phyloP scores from a whole-genome alignment of 2,888 invertebrate genomes.

The Griposia aprilina region DNA sequence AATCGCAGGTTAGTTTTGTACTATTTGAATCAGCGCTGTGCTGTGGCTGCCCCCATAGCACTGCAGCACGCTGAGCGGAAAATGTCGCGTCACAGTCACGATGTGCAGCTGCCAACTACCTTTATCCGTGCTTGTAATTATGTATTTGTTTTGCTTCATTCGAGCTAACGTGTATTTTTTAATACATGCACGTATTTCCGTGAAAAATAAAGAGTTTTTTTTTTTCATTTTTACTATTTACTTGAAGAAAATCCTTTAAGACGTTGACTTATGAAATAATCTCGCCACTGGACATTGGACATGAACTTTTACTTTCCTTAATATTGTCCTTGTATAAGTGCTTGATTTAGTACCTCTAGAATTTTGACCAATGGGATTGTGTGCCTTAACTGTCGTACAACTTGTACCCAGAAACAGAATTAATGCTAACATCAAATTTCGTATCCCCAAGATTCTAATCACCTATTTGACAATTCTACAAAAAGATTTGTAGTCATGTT shows the following conservation, averaged over 20 bases:
- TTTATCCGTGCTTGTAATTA: neutral
- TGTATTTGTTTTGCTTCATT: neutral
- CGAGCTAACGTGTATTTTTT: neutral
- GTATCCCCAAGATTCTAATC: too few relatives aligned
- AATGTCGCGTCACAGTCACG: neutral
- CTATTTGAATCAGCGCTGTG: neutral
- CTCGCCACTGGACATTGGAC: neutral
- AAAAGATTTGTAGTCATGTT: neutral
- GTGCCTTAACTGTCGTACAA: neutral
- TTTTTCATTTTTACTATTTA: neutral
- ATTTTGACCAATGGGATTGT: neutral
- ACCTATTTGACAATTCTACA: too few relatives aligned
- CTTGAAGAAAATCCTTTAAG: neutral
- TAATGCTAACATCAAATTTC: neutral
- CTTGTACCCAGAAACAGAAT: neutral
- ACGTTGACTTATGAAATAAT: neutral
- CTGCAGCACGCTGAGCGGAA: neutral
- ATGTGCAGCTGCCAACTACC: neutral
- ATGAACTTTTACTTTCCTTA: too few relatives aligned
- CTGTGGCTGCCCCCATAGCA: neutral
- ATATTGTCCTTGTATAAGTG: too few relatives aligned
- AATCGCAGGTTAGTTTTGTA: slow-evolving; percentile 93
- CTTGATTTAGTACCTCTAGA: neutral
- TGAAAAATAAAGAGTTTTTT: too few relatives aligned
- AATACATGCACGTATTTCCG: too few relatives aligned